Conservation (phyloP, 2,888 invertebrate species). For the Selenia dentaria region DNA sequence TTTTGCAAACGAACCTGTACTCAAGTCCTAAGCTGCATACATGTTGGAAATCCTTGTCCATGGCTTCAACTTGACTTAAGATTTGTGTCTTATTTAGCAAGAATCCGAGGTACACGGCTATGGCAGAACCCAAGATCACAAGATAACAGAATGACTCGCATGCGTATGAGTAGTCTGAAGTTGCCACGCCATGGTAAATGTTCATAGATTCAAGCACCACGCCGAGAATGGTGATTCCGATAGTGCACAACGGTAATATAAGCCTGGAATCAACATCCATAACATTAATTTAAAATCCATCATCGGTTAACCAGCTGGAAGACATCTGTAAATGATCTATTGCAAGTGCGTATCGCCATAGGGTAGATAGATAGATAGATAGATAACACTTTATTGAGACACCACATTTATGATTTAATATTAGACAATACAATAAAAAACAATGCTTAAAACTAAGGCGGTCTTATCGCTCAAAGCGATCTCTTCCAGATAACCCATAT, state of each 20-base stretch:
- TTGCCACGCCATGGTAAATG: conserved; percentile 42
- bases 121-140: conserved; percentile 46
- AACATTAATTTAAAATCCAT: too few species aligned
- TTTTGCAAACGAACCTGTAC: conserved; percentile 55
- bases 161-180: conserved; percentile 52
- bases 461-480: too few species aligned
- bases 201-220: conserved; percentile 43
- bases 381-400: too few species aligned
- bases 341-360: too few species aligned
- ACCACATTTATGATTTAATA: too few species aligned
- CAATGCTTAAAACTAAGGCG: too few species aligned
- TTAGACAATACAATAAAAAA: too few species aligned
- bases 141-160: conserved; percentile 63
- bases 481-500: too few species aligned
- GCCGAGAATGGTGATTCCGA: conserved; percentile 33
- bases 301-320: too few species aligned
- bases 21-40: conserved; percentile 46
- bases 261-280: conserved; percentile 55
- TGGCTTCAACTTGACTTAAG: conserved; percentile 42
- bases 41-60: conserved; percentile 54
- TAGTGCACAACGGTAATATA: conserved; percentile 45
- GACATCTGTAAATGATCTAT: too few species aligned
- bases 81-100: conserved; percentile 42
- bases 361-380: too few species aligned
- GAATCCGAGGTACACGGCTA: conserved; percentile 43